Conservation (phyloP, 2,113 vertebrate genomes). For the Panthera uncia region DNA sequence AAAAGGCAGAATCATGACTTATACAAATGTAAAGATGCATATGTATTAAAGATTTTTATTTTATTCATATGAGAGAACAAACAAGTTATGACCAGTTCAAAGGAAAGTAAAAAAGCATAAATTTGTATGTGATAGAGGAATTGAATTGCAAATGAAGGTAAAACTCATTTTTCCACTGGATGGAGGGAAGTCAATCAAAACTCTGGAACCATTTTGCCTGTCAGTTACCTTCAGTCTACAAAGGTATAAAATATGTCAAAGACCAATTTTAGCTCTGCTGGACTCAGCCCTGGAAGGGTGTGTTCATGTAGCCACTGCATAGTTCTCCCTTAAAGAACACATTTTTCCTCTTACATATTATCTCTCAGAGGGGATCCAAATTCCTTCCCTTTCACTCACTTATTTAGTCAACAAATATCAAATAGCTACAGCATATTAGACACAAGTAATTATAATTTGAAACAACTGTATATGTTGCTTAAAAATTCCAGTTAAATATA, state of each 20-base stretch:
- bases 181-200: background rate
- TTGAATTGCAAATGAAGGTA: background rate
- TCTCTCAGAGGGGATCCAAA: background rate
- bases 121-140: background rate
- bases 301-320: background rate
- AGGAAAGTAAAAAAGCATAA: background rate
- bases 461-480: background rate
- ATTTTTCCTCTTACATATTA: background rate
- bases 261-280: background rate
- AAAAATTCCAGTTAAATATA: background rate
- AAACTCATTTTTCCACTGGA: background rate
- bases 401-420: background rate
- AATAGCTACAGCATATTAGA: background rate
- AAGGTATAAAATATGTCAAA: background rate
- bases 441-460: conserved; percentile 32
- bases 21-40: background rate
- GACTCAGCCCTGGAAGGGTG: background rate
- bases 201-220: background rate
- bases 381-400: background rate
- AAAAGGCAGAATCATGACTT: background rate
- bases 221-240: background rate
- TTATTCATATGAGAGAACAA: background rate
- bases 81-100: background rate
- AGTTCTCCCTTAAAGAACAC: background rate
- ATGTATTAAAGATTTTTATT: conserved; percentile 12